Evolutionary conservation across 1,140 invertebrate species (phyloP), one percentile per base, ranked within the genome.

Genomic region (Streblospio benedicti): DNA sequence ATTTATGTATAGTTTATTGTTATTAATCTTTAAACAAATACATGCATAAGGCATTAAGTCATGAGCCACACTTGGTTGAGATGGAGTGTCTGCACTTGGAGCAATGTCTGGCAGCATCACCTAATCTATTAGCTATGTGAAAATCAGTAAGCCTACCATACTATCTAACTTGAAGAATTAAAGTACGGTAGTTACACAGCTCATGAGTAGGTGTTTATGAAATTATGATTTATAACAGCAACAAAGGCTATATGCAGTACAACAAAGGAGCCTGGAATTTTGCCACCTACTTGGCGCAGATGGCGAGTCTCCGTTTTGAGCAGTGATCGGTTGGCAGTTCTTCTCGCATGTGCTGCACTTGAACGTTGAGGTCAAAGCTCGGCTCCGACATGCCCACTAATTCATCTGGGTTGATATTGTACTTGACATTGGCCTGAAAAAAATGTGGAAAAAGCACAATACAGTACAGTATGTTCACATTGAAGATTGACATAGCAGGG

Each of bases 341-440:
- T n/a, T n/a, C n/a, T n/a, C n/a, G n/a, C n/a, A n/a, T n/a, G n/a
- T n/a, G n/a, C n/a, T n/a, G n/a, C n/a, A n/a, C n/a, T n/a, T n/a
- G n/a, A n/a, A n/a, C n/a, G n/a, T n/a, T n/a, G n/a, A n/a, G n/a
- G n/a, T n/a, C n/a, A n/a, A n/a, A n/a, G n/a, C n/a, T n/a, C n/a
- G n/a, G n/a, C n/a, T n/a, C n/a, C n/a, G n/a, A n/a, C 50, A 23
- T 52, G 23, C 50, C 25, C 20, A 28, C 28, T 0, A 27, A 1
- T 1, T 52, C 50, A 23, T 27, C 50, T 41, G 12, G 38, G 38
- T 18, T 41, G n/a, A 52, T n/a, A 27, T 74, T 75, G 57, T 71
- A 75, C 23, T 64, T 65, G 9, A 75, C 67, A 54, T 67, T 69
- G 14, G 70, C 65, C 70, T 75, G 61, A 18, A 64, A 55, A 59